Percentiles rank a stretch among this genome's conserved stretches.
Conservation (phyloP, 2,888 invertebrate species). For the Acronicta alni region DNA sequence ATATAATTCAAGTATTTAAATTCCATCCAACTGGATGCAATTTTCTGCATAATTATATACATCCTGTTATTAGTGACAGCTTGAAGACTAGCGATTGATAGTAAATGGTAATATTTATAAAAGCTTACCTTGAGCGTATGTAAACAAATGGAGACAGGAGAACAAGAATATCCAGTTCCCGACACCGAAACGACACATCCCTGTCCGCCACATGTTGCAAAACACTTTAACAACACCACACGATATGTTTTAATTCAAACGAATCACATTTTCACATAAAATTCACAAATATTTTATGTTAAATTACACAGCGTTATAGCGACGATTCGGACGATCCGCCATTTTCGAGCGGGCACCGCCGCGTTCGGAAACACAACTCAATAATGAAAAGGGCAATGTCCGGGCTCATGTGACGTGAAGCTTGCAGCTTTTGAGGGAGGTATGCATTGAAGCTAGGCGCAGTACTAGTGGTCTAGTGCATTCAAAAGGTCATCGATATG, state of each 20-base stretch:
- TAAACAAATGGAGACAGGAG: conserved; percentile 85
- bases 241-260: conserved; percentile 86
- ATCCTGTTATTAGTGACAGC: conserved; percentile 43
- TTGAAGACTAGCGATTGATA: conserved; percentile 73
- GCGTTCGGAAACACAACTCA: conserved; percentile 81
- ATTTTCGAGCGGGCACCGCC: conserved; percentile 79
- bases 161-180: conserved; percentile 87
- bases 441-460: conserved; percentile 63
- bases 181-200: conserved; percentile 81
- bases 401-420: conserved; percentile 72
- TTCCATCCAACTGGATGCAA: conserved; percentile 32
- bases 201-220: conserved; percentile 85
- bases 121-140: conserved; percentile 87
- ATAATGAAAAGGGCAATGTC: conserved; percentile 87
- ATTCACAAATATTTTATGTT: conserved; percentile 71
- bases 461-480: conserved; percentile 44
- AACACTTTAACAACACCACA: conserved; percentile 78
- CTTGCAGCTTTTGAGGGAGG: conserved; percentile 46
- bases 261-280: conserved; percentile 87
- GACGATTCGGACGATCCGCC: conserved; percentile 74
- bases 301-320: conserved; percentile 63
- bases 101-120: conserved; percentile 81
- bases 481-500: background rate
- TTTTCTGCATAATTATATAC: conserved; percentile 44
- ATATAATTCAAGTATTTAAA: conserved; percentile 30